phyloP scores from a whole-genome alignment of 2,113 vertebrate genomes.

The Xiphophorus maculatus region DNA sequence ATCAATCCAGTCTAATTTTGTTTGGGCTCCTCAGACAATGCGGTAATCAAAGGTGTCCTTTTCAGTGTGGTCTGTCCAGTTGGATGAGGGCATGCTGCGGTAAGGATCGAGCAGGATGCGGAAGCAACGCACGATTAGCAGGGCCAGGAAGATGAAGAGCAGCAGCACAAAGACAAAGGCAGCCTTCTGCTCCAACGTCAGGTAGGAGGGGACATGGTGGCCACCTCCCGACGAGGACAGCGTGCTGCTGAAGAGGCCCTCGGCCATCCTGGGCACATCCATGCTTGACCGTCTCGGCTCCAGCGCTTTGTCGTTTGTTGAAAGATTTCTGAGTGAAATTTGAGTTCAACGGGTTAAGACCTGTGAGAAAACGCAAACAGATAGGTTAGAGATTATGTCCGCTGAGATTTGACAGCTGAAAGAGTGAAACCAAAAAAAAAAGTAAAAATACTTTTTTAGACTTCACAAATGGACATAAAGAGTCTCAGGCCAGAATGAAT shows the following conservation, averaged over 20 bases:
- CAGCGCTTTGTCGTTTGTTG: slow-evolving; percentile 60
- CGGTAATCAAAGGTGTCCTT: slow-evolving; percentile 87
- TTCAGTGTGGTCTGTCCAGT: slow-evolving; percentile 87
- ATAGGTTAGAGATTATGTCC: slow-evolving; percentile 28
- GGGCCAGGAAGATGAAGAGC: slow-evolving; percentile 86
- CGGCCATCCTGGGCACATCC: slow-evolving; percentile 80
- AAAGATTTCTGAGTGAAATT: slow-evolving; percentile 43
- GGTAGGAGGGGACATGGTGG: slow-evolving; percentile 76
- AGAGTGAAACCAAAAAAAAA: slow-evolving; percentile 9
- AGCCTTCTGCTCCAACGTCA: slow-evolving; percentile 85
- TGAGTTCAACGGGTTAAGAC: slow-evolving; percentile 15
- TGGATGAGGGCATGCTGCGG: slow-evolving; percentile 86
- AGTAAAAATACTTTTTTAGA: not conserved
- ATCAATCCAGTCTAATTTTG: slow-evolving; percentile 16
- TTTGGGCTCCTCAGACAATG: slow-evolving; percentile 75
- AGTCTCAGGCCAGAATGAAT: slow-evolving; percentile 13
- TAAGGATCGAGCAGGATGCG: slow-evolving; percentile 87
- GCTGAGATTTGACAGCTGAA: slow-evolving; percentile 9
- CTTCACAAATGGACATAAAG: not conserved
- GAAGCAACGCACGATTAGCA: slow-evolving; percentile 87
- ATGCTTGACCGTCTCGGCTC: slow-evolving; percentile 74
- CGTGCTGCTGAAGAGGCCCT: slow-evolving; percentile 82
- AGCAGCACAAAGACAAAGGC: slow-evolving; percentile 85
- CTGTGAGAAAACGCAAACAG: slow-evolving; percentile 56
- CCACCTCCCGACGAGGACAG: slow-evolving; percentile 81